phyloP scores from a whole-genome alignment of 2,113 vertebrate species.

The Lates calcarifer region DNA sequence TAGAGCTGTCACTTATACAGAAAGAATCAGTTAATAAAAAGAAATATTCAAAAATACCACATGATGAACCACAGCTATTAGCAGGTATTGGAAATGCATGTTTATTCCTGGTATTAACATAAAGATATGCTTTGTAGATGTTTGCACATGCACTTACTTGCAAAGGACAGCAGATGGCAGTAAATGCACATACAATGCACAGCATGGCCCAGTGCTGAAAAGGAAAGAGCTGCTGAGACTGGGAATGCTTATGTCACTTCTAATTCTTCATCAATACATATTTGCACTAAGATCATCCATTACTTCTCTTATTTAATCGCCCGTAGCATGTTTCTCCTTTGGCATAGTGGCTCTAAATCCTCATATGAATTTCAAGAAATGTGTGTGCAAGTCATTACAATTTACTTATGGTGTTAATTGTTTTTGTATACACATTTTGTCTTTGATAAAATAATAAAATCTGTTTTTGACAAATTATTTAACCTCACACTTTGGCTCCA shows the following conservation, averaged over 20 bases:
- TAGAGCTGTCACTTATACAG: too few relatives aligned
- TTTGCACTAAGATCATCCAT: slow-evolving; percentile 10
- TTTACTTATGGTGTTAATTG: background rate
- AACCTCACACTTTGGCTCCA: background rate
- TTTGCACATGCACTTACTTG: slow-evolving; percentile 27
- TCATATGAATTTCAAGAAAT: background rate
- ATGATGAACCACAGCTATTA: too few relatives aligned
- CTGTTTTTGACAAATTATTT: background rate
- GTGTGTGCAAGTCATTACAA: too few relatives aligned
- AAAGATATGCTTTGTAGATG: background rate
- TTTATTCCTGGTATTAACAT: background rate
- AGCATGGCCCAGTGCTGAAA: background rate
- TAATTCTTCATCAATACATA: slow-evolving; percentile 8
- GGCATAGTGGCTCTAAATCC: too few relatives aligned
- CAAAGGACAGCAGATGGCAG: slow-evolving; percentile 64
- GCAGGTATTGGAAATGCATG: background rate
- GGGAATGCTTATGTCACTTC: background rate
- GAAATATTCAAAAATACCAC: too few relatives aligned
- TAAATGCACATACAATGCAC: background rate
- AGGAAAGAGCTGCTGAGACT: background rate
- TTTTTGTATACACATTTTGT: background rate
- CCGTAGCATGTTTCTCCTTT: background rate
- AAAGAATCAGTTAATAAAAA: too few relatives aligned
- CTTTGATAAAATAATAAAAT: background rate
- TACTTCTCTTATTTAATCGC: slow-evolving; percentile 13